Percentiles rank a stretch among this genome's conserved stretches.
These are phyloP conservation scores for Alcis repandata DNA, from an alignment of 2,888 invertebrate genomes.

Conservation along the genomic window DNA sequence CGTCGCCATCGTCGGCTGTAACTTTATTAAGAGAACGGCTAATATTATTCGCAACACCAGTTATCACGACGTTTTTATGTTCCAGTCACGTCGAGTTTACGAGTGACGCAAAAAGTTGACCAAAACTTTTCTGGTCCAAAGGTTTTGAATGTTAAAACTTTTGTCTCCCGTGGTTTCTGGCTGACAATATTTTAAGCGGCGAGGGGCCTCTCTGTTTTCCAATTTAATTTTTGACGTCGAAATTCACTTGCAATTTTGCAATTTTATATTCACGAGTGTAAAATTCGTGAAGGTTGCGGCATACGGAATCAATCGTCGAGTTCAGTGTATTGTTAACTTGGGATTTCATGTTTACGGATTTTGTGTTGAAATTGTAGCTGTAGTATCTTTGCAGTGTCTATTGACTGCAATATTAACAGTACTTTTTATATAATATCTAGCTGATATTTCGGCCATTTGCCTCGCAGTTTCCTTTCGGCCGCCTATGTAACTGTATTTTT, in stretches of 20 bases:
- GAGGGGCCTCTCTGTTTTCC: slow-evolving; percentile 30
- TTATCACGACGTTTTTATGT: slow-evolving; percentile 29
- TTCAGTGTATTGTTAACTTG: not conserved
- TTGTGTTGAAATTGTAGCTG: not conserved
- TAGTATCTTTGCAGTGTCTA: not conserved
- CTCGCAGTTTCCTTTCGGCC: no score
- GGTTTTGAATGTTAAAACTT: slow-evolving; percentile 44
- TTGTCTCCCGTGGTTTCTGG: slow-evolving; percentile 43
- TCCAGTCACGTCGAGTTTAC: slow-evolving; percentile 36
- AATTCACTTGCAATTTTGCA: slow-evolving; percentile 25
- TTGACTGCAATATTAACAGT: no score
- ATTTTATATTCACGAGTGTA: slow-evolving; percentile 11
- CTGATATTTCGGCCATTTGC: no score
- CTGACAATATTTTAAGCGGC: slow-evolving; percentile 41
- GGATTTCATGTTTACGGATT: not conserved
- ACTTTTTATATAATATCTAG: no score
- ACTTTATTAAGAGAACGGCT: no score
- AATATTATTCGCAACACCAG: slow-evolving; percentile 4
- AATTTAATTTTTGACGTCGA: slow-evolving; percentile 31
- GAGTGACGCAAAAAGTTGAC: slow-evolving; percentile 36
- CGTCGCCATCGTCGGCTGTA: not conserved
- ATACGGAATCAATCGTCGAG: slow-evolving; percentile 1
- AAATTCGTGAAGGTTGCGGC: not conserved
- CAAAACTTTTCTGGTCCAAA: slow-evolving; percentile 39
- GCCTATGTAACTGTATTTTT: no score